Evolutionary conservation across 2,888 invertebrate genomes (phyloP).

Genomic region (Diloba caeruleocephala): DNA sequence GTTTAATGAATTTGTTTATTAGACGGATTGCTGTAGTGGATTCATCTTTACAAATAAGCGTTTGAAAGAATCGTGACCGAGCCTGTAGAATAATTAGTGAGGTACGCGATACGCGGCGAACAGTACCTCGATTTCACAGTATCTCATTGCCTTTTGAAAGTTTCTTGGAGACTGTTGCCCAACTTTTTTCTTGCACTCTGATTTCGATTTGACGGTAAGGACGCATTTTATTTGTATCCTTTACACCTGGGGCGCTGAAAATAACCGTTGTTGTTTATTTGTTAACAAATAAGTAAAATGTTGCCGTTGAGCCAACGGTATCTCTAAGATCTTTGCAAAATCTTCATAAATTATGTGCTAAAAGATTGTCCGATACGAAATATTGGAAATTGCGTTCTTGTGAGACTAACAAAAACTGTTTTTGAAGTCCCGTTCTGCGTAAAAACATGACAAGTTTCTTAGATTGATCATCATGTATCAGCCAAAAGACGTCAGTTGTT

Average conservation of each 20-base stretch:
- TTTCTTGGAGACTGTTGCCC: slow-evolving; percentile 68
- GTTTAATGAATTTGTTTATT: too few species aligned
- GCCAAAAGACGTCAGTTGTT: too few species aligned
- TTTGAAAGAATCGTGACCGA: slow-evolving; percentile 81
- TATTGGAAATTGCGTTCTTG: slow-evolving; percentile 35
- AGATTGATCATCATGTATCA: too few species aligned
- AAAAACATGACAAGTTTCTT: too few species aligned
- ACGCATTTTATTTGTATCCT: slow-evolving; percentile 62
- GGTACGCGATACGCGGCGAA: slow-evolving; percentile 68
- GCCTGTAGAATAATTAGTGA: slow-evolving; percentile 81
- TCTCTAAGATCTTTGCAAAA: slow-evolving; percentile 58
- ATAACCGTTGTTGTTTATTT: slow-evolving; percentile 66
- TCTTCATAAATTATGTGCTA: slow-evolving; percentile 51
- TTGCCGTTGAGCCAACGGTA: slow-evolving; percentile 56
- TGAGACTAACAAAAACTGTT: slow-evolving; percentile 37
- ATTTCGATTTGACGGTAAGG: slow-evolving; percentile 64
- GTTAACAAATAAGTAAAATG: slow-evolving; percentile 66
- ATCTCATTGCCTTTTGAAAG: slow-evolving; percentile 85
- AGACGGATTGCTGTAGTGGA: slow-evolving; percentile 51
- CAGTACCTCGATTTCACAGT: slow-evolving; percentile 79
- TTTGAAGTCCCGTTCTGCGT: slow-evolving; percentile 35
- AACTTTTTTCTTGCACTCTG: slow-evolving; percentile 65
- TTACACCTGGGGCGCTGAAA: slow-evolving; percentile 65
- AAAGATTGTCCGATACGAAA: slow-evolving; percentile 45
- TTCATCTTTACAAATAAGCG: slow-evolving; percentile 57